Conservation (phyloP, 1,140 invertebrate species). For the Pseudobourletiella spinata region DNA sequence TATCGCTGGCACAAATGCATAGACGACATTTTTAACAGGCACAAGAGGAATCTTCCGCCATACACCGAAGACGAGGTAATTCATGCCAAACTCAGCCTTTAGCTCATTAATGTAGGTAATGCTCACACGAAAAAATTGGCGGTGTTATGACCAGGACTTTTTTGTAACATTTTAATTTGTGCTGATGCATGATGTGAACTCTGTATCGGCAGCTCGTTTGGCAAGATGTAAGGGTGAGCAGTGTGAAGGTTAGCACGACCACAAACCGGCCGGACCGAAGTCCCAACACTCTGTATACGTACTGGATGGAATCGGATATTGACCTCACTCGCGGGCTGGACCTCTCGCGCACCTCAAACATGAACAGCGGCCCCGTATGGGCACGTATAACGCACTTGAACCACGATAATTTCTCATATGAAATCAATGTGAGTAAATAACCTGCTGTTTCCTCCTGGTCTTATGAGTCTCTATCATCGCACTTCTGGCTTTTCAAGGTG, state of each 20-base stretch:
- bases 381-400: slow-evolving; percentile 64
- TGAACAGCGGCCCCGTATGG: slow-evolving; percentile 57
- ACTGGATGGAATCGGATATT: slow-evolving; percentile 64
- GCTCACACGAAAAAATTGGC: too few relatives aligned
- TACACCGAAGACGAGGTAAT: slow-evolving; percentile 39
- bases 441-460: too few relatives aligned
- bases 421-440: slow-evolving; percentile 37
- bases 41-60: slow-evolving; percentile 54
- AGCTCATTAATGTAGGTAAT: too few relatives aligned
- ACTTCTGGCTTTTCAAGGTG: too few relatives aligned
- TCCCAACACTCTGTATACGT: slow-evolving; percentile 46
- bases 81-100: too few relatives aligned
- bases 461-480: too few relatives aligned
- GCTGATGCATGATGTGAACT: too few relatives aligned
- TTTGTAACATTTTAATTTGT: too few relatives aligned
- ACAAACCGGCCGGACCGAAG: background rate
- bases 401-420: slow-evolving; percentile 57
- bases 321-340: slow-evolving; percentile 65
- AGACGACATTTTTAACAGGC: slow-evolving; percentile 66
- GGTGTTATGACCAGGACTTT: too few relatives aligned
- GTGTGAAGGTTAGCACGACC: slow-evolving; percentile 12
- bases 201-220: too few relatives aligned
- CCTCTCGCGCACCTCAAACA: slow-evolving; percentile 44
- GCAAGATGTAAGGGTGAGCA: slow-evolving; percentile 6
- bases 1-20: slow-evolving; percentile 74